Conservation (phyloP, 1,140 invertebrate species). For the Planococcus citri region DNA sequence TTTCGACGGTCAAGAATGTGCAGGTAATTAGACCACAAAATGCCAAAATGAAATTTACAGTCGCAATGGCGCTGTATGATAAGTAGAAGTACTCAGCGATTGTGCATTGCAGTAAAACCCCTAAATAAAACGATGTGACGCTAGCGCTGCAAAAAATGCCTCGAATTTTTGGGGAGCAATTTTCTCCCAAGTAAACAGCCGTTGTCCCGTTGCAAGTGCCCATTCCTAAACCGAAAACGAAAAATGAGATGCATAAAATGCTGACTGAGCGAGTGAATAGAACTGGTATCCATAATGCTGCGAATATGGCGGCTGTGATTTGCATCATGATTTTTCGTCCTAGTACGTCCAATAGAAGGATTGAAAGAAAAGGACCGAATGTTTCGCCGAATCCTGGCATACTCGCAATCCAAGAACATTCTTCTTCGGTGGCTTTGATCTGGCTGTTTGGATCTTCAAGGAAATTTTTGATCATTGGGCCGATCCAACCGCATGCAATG, state of each 20-base stretch:
- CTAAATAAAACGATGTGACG: constrained; percentile 69
- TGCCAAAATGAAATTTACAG: constrained; percentile 46
- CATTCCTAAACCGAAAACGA: constrained; percentile 45
- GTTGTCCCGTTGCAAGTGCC: constrained; percentile 60
- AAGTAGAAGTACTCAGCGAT: background rate
- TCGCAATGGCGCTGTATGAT: constrained; percentile 49
- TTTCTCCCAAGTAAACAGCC: constrained; percentile 76
- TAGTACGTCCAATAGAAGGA: background rate
- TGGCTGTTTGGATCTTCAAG: background rate
- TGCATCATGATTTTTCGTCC: background rate
- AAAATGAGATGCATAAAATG: background rate
- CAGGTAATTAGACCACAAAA: constrained; percentile 49
- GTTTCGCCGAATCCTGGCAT: background rate
- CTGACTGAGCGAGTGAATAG: background rate
- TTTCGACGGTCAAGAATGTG: constrained; percentile 64
- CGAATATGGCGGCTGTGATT: background rate
- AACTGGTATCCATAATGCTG: background rate
- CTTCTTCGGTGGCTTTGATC: background rate
- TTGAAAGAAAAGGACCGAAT: background rate
- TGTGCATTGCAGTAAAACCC: background rate
- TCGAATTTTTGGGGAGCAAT: constrained; percentile 34
- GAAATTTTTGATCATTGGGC: background rate
- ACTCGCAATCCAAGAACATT: background rate
- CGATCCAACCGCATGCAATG: background rate
- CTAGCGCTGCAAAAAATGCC: constrained; percentile 52